Percentiles rank a stretch among this genome's conserved stretches.
Evolutionary conservation across 1,140 invertebrate species (phyloP).

Genomic region (Temnothorax nylanderi): DNA sequence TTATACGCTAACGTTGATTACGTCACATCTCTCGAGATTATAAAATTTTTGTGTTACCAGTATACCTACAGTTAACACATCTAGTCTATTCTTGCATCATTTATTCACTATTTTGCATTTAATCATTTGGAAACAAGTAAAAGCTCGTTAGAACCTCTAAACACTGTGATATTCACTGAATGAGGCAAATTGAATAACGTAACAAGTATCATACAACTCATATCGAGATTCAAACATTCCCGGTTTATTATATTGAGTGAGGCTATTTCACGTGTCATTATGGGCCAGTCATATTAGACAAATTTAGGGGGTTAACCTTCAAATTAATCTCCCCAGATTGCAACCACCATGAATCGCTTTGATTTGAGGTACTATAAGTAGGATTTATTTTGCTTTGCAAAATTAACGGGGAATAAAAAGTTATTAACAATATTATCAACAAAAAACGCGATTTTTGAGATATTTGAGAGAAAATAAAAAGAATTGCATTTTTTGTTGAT

Average conservation of each 20-base stretch:
- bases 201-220: constrained; percentile 34
- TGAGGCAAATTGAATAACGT: constrained; percentile 22
- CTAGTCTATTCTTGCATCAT: background rate
- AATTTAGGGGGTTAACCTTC: too few relatives aligned
- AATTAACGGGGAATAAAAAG: too few relatives aligned
- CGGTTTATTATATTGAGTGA: constrained; percentile 5
- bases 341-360: too few relatives aligned
- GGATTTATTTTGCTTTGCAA: too few relatives aligned
- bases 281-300: too few relatives aligned
- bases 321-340: too few relatives aligned
- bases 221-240: constrained; percentile 8
- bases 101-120: background rate
- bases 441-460: too few relatives aligned
- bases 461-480: too few relatives aligned
- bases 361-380: too few relatives aligned
- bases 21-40: background rate
- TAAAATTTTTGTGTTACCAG: background rate
- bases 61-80: background rate
- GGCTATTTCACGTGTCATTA: constrained; percentile 34
- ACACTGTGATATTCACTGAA: constrained; percentile 7
- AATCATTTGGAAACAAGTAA: constrained; percentile 11
- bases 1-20: background rate
- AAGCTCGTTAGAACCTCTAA: constrained; percentile 24
- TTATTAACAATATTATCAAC: too few relatives aligned
- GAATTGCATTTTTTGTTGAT: too few relatives aligned